phyloP scores from a whole-genome alignment of 2,113 vertebrate genomes.

The Cyprinodon variegatus region DNA sequence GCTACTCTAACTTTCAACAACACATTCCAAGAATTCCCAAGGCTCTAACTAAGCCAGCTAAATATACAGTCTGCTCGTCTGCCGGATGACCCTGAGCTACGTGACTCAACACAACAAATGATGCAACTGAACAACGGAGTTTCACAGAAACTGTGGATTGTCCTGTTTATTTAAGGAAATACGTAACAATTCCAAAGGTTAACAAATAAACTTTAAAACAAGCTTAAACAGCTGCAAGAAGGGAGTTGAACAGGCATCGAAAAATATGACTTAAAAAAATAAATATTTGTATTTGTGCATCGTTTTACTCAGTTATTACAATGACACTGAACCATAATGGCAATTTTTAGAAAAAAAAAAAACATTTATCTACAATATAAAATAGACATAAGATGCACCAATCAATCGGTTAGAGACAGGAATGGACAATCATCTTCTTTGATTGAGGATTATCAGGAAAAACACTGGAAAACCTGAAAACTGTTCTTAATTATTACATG shows the following conservation, averaged over 20 bases:
- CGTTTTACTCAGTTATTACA: background rate
- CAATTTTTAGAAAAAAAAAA: too few relatives aligned
- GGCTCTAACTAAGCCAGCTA: background rate
- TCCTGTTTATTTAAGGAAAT: constrained; percentile 59
- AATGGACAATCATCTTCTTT: too few relatives aligned
- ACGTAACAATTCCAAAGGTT: constrained; percentile 14
- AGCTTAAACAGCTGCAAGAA: background rate
- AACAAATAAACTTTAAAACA: background rate
- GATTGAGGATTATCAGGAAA: background rate
- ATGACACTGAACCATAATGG: background rate
- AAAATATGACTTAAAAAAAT: background rate
- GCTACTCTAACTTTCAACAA: background rate
- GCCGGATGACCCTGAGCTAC: background rate
- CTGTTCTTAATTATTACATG: background rate
- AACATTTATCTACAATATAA: background rate
- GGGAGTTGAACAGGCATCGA: background rate
- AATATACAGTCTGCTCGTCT: background rate
- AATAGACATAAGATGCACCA: background rate
- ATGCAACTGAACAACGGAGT: constrained; percentile 23
- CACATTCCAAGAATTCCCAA: constrained; percentile 44
- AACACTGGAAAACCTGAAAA: background rate
- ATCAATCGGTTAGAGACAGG: background rate
- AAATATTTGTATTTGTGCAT: background rate
- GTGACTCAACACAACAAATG: constrained; percentile 14
- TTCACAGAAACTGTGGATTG: constrained; percentile 44